Evolutionary conservation across 2,888 invertebrate species (phyloP), one percentile per base, ranked within the genome.

Genomic region (Argyra leucocephala): DNA sequence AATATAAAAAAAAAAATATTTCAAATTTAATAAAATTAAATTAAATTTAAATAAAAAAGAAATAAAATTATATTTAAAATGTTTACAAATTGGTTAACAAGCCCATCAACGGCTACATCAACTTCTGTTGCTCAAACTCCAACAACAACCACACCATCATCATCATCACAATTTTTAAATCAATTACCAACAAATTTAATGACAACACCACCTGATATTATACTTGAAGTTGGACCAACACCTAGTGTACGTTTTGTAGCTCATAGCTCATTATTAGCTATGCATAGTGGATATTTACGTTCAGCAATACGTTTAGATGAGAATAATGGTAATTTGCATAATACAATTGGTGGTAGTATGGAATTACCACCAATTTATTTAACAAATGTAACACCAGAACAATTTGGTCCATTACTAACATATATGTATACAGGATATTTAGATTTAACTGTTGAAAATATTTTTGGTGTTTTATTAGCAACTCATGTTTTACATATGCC

Each of bases 381-480:
- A 60, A 82, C 83, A 66, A 85, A 84, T 74, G 81, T 85, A 5
- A 83, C 83, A 67, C 80, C 84, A 1, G 83, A 85, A 71, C 83
- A 84, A 67, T 89, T 89, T 75, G 86, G 86, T 0, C 85, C 86
- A 0, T 78, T 89, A 6, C 78, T 89, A 48, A 86, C 86, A 23
- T 89, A 87, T 80, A 88, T 89, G 87, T 88, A 89, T 77, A 88
- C 88, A 7, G 89, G 89, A 23, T 86, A 84, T 70, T 77, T 89
- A 72, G 87, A 88, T 73, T 80, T 89, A 26, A 88, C 85, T 69
- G 79, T 85, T 68, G 84, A 85, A 66, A 89, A 89, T 77, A 88
- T 89, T 69, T 88, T 88, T 78, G 86, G 85, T 70, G 86, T 88
- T 60, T 78, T 89, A 12, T 76, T 88, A 67, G 88, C 88, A 6